Conservation (phyloP, 2,113 vertebrate genomes). For the Elgaria multicarinata region DNA sequence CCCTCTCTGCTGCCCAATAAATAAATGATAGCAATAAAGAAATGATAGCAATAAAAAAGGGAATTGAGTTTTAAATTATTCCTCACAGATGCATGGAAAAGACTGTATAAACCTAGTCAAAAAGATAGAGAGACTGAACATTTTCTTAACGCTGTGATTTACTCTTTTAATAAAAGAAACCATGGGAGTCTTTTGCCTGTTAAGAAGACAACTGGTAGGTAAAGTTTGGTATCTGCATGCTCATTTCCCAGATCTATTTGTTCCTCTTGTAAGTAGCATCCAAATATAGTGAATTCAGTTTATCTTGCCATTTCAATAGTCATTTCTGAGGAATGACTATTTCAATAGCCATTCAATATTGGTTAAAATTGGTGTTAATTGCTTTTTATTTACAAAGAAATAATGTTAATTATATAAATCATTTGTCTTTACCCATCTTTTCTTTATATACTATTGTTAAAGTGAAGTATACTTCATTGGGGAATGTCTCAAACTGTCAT, state of each 20-base stretch:
- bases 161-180: slow-evolving; percentile 37
- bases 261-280: background rate
- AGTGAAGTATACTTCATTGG: background rate
- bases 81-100: slow-evolving; percentile 11
- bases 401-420: background rate
- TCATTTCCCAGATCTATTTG: background rate
- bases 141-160: slow-evolving; percentile 25
- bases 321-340: background rate
- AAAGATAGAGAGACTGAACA: slow-evolving; percentile 10
- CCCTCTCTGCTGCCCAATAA: slow-evolving; percentile 1
- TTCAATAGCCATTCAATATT: background rate
- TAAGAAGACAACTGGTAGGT: slow-evolving; percentile 5
- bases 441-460: background rate
- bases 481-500: background rate
- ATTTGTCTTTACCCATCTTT: background rate
- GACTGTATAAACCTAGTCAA: background rate
- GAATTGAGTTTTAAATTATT: slow-evolving; percentile 32
- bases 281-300: background rate
- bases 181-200: background rate
- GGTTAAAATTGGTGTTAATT: background rate
- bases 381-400: background rate
- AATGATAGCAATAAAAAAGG: slow-evolving; percentile 29
- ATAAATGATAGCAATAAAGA: slow-evolving; percentile 28
- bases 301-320: background rate
- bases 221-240: background rate